phyloP scores from a whole-genome alignment of 2,797 vertebrate genomes.

The Delichon dasypus region DNA sequence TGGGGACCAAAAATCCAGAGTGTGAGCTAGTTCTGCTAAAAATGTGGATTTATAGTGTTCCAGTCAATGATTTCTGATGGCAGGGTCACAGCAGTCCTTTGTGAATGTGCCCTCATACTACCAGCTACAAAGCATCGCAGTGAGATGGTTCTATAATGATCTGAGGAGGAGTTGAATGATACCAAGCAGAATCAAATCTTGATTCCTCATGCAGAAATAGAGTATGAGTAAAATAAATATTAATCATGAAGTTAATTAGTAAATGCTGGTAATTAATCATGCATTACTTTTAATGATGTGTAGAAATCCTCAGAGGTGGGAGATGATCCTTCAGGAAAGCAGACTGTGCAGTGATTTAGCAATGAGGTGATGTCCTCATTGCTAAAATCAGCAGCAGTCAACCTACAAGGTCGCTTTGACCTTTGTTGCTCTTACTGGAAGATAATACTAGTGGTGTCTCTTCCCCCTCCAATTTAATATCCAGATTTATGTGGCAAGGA shows the following conservation, averaged over 20 bases:
- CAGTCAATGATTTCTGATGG: neutral
- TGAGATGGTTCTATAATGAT: neutral
- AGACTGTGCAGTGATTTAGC: neutral
- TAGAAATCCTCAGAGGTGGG: neutral
- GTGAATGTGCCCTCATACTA: neutral
- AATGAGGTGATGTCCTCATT: neutral
- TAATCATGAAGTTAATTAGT: conserved; percentile 31
- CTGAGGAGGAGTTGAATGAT: neutral
- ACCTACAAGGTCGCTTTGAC: neutral
- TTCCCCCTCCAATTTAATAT: neutral
- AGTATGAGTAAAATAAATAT: conserved; percentile 27
- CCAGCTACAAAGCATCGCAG: neutral
- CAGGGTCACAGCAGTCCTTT: neutral
- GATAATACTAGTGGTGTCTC: neutral
- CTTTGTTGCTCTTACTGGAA: neutral
- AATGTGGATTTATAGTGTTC: neutral
- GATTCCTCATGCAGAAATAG: conserved; percentile 1
- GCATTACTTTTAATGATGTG: neutral
- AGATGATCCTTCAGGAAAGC: neutral
- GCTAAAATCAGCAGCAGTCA: neutral
- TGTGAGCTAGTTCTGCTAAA: conserved; percentile 16
- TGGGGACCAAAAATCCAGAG: conserved; percentile 1
- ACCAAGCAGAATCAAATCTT: neutral
- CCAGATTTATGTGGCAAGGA: neutral
- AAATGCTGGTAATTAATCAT: conserved; percentile 29